Percentiles rank a stretch among this genome's conserved stretches.
Conservation (phyloP, 2,113 vertebrate genomes). For the Phocoena phocoena region DNA sequence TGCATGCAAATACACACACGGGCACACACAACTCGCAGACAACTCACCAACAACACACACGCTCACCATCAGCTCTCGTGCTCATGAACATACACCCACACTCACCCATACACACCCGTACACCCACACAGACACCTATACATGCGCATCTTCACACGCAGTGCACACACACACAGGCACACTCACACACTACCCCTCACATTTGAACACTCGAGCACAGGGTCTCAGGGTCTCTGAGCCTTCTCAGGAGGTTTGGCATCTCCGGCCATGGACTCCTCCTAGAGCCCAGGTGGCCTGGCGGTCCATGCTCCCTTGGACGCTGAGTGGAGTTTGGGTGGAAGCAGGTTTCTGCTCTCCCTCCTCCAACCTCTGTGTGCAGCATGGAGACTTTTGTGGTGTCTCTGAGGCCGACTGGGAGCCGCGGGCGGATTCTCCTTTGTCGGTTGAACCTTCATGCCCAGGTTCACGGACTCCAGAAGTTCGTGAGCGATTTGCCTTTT, state of each 20-base stretch:
- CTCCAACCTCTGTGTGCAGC: fast-evolving
- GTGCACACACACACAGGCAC: neutral
- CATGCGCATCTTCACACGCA: neutral
- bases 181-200: neutral
- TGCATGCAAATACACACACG: neutral
- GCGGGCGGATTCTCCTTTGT: neutral
- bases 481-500: constrained; percentile 62
- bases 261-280: fast-evolving
- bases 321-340: neutral
- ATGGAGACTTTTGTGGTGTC: neutral
- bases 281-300: fast-evolving
- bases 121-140: neutral
- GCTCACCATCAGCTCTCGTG: neutral
- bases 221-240: neutral
- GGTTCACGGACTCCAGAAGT: neutral
- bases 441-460: neutral
- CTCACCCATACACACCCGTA: neutral
- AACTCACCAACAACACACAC: neutral
- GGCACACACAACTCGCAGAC: neutral
- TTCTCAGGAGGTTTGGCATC: neutral
- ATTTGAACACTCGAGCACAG: neutral
- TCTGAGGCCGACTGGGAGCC: neutral
- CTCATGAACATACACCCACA: neutral
- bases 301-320: fast-evolving
- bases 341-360: neutral